Percentiles rank a stretch among this genome's conserved stretches.
Conservation (phyloP, 2,113 vertebrate genomes). For the Macroglossus sobrinus region DNA sequence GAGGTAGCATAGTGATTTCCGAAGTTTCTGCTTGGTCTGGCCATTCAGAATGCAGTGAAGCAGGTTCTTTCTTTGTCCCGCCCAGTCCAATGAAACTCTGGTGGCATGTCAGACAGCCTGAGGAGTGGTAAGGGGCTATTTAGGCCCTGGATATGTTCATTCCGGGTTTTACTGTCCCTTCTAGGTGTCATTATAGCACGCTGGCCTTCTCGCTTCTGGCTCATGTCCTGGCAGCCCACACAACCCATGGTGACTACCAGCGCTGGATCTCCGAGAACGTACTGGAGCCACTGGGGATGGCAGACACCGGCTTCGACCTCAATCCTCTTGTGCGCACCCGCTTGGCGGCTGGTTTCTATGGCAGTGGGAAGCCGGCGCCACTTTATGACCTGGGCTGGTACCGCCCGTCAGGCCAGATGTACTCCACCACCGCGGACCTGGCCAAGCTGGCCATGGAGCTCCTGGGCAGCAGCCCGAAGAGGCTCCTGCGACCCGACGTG, state of each 20-base stretch:
- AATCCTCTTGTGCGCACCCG: constrained; percentile 78
- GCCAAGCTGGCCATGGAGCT: constrained; percentile 90
- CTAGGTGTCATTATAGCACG: constrained; percentile 95
- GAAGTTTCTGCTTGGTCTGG: neutral
- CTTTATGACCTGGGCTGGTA: constrained; percentile 95
- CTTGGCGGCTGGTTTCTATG: constrained; percentile 91
- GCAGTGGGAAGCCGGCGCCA: constrained; percentile 84
- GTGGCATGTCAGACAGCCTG: neutral
- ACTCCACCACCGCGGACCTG: constrained; percentile 91
- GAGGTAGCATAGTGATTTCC: neutral
- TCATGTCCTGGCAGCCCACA: constrained; percentile 86
- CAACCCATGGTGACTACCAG: constrained; percentile 86
- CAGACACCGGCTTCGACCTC: constrained; percentile 90
- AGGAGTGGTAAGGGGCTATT: neutral
- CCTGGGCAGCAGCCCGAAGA: constrained; percentile 81
- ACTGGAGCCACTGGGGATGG: constrained; percentile 89
- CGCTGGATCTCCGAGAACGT: constrained; percentile 89
- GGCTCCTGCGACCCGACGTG: constrained; percentile 84
- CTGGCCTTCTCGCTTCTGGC: constrained; percentile 93
- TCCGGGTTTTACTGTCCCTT: neutral
- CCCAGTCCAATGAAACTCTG: neutral
- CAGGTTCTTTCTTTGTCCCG: neutral
- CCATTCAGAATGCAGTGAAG: neutral
- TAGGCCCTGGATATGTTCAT: neutral
- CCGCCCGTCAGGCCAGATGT: constrained; percentile 94